These are phyloP conservation scores for Trialeurodes vaporariorum DNA, from an alignment of 1,140 invertebrate genomes.

Conservation along the genomic window DNA sequence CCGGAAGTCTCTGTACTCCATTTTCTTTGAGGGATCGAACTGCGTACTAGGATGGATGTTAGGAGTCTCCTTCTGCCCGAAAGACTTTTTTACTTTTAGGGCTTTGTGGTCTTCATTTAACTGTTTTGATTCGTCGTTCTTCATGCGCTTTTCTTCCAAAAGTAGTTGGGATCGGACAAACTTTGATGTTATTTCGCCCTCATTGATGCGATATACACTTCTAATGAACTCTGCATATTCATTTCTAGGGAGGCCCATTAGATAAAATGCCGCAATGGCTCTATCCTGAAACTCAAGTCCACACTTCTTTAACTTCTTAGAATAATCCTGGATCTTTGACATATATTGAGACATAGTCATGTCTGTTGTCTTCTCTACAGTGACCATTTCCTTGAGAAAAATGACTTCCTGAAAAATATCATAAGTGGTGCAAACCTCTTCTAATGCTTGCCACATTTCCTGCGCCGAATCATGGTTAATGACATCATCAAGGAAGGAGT, in stretches of 20 bases:
- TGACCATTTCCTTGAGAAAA: not conserved
- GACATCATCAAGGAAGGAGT: not conserved
- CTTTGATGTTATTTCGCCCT: not conserved
- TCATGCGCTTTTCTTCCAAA: not conserved
- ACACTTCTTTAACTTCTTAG: not conserved
- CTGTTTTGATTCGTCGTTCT: not conserved
- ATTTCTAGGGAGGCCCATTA: not conserved
- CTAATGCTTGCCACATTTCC: not conserved
- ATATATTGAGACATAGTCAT: not conserved
- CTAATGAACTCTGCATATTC: not conserved
- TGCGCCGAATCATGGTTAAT: not conserved
- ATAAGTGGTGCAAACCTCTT: not conserved
- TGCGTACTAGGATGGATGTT: too few species aligned
- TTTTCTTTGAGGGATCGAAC: too few species aligned
- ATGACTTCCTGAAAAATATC: not conserved
- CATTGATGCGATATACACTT: not conserved
- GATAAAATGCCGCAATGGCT: not conserved
- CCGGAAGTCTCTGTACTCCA: not conserved
- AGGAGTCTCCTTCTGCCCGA: too few species aligned
- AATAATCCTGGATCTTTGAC: not conserved
- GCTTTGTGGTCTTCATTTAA: not conserved
- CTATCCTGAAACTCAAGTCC: not conserved
- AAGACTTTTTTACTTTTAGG: too few species aligned
- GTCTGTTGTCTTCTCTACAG: not conserved
- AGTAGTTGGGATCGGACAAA: not conserved